phyloP scores from a whole-genome alignment of 2,113 vertebrate species.

The Eurypyga helias region DNA sequence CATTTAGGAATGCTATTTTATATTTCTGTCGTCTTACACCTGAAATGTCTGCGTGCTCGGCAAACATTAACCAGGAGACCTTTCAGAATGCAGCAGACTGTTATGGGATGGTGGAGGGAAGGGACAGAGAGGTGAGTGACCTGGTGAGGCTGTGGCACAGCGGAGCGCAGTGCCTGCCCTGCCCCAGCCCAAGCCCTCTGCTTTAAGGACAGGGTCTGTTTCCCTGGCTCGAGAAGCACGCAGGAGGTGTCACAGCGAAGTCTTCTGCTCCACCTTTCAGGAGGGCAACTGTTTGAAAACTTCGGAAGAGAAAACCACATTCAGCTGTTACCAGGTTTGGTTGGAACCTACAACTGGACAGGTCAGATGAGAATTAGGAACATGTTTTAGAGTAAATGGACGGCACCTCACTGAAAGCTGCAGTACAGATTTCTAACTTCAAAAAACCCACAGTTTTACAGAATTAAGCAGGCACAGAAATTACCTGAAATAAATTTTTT shows the following conservation, averaged over 20 bases:
- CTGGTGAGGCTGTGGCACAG: background rate
- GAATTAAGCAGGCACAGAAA: background rate
- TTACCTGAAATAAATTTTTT: background rate
- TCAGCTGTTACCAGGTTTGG: background rate
- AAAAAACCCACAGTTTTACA: background rate
- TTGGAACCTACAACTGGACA: background rate
- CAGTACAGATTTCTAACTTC: background rate
- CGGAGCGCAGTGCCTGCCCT: background rate
- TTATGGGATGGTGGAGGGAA: background rate
- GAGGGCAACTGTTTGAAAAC: background rate
- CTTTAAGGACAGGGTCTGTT: background rate
- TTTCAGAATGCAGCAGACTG: background rate
- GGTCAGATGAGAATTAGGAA: background rate
- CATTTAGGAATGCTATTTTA: background rate
- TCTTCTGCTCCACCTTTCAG: background rate
- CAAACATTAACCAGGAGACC: background rate
- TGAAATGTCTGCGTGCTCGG: background rate
- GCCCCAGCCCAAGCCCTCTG: background rate
- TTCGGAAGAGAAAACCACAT: background rate
- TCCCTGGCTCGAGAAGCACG: background rate
- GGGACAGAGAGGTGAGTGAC: background rate
- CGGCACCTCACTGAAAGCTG: background rate
- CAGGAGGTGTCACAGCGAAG: background rate
- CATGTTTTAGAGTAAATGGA: background rate
- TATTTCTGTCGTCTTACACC: background rate